phyloP scores from a whole-genome alignment of 2,113 vertebrate species.

The Jacana jacana region DNA sequence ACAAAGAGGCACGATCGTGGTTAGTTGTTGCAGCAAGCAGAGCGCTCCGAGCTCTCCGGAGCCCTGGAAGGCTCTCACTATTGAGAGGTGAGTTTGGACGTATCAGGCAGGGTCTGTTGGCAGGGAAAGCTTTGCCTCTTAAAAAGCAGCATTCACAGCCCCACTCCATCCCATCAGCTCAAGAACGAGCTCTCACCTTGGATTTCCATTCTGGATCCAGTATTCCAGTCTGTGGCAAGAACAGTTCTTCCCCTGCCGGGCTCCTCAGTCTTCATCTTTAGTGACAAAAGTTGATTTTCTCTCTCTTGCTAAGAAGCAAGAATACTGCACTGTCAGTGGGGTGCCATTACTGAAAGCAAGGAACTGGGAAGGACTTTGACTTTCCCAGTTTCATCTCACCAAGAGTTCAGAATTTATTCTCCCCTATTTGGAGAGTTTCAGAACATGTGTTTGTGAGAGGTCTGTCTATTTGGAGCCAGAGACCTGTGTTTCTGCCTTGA shows the following conservation, averaged over 20 bases:
- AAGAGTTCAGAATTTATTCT: neutral
- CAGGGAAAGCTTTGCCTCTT: neutral
- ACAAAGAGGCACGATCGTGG: neutral
- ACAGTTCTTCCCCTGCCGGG: neutral
- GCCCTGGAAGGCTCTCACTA: neutral
- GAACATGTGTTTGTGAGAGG: neutral
- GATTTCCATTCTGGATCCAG: neutral
- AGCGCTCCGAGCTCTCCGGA: neutral
- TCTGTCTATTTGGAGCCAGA: neutral
- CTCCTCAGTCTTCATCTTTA: neutral
- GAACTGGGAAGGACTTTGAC: neutral
- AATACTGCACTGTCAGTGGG: neutral
- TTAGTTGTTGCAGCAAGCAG: neutral
- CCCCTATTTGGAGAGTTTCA: neutral
- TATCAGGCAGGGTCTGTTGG: neutral
- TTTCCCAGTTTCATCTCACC: neutral
- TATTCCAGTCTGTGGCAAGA: neutral
- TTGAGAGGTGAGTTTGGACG: neutral
- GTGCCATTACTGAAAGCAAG: neutral
- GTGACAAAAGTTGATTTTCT: neutral
- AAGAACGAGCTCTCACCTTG: neutral
- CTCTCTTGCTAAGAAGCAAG: neutral
- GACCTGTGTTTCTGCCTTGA: neutral
- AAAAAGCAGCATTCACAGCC: neutral
- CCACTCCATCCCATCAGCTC: neutral